Base-by-base conservation (phyloP, 2,888 invertebrate genomes). In the Euphydryas editha region DNA sequence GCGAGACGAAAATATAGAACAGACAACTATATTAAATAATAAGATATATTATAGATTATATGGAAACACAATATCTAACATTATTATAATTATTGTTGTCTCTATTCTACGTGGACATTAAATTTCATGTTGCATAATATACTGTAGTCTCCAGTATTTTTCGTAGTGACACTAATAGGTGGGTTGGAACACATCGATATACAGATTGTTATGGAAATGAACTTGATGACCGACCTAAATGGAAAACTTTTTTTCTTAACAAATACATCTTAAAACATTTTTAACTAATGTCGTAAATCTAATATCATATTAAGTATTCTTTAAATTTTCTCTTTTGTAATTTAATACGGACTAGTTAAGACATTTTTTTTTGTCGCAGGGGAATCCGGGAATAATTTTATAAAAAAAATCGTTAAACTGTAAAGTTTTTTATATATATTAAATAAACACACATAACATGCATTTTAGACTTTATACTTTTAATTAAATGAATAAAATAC, bases 171-270 rank as follows among this genome's bases (percentile, higher is more conserved):
- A 24, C 60, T 39, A 42, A 36, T 54, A 30, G 18, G 56, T 62
- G 39, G 46, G 57, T 39, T 49, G 47, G 36, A 47, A 46, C 47
- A 54, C 47, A 13, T 21, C 56, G 21, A 55, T 62, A 46, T 42
- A 57, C 46, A 39, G 57, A 59, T 62, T 64, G 57, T 57, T 59
- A 62, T 62, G 56, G 37, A 62, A 49, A 62, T 47, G n/a, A 37
- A n/a, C n/a, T 24, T 55, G 20, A 61, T 61, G 51, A 10, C 39
- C 42, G 39, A 17, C 42, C 39, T 3, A 54, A 36, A 61, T 55
- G 18, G 5, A 54, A 18, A 17, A n/a, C 15, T 18, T 30, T 11
- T 36, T 36, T 24, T 15, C 37, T 46, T 37, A 59, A 49, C 36
- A 49, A 60, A 30, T 30, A 30, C 30, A 30, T 30, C 8, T 30